These are phyloP conservation scores for Spermophilus dauricus DNA, from an alignment of 2,113 vertebrate genomes.

Conservation along the genomic window DNA sequence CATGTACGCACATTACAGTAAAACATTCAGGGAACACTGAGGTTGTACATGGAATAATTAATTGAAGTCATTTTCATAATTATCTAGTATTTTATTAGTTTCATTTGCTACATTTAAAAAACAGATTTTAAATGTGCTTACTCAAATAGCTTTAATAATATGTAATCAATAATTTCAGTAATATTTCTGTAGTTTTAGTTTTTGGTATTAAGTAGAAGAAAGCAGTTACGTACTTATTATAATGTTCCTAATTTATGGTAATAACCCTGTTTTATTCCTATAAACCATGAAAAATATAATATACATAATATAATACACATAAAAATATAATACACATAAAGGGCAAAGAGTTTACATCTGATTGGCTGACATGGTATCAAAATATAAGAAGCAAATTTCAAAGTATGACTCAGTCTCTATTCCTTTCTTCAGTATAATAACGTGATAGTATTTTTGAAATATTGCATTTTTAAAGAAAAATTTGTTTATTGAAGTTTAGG, in stretches of 20 bases:
- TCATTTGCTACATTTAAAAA: background rate
- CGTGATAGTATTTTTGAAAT: background rate
- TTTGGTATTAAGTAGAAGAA: background rate
- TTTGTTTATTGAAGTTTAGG: background rate
- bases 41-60: background rate
- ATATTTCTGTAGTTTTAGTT: background rate
- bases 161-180: background rate
- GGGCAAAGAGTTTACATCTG: background rate
- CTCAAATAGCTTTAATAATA: background rate
- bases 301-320: background rate
- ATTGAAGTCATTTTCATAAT: background rate
- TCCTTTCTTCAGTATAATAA: background rate
- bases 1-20: background rate
- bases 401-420: background rate
- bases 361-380: background rate
- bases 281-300: background rate
- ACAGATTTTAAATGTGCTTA: background rate
- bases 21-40: background rate
- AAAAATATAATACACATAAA: background rate
- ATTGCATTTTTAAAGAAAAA: background rate
- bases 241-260: background rate
- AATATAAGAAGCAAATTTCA: conserved; percentile 32
- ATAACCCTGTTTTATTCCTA: background rate
- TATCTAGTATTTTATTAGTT: background rate
- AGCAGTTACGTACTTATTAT: background rate